These are phyloP conservation scores for Automeris io DNA, from an alignment of 2,888 invertebrate species.

Conservation along the genomic window DNA sequence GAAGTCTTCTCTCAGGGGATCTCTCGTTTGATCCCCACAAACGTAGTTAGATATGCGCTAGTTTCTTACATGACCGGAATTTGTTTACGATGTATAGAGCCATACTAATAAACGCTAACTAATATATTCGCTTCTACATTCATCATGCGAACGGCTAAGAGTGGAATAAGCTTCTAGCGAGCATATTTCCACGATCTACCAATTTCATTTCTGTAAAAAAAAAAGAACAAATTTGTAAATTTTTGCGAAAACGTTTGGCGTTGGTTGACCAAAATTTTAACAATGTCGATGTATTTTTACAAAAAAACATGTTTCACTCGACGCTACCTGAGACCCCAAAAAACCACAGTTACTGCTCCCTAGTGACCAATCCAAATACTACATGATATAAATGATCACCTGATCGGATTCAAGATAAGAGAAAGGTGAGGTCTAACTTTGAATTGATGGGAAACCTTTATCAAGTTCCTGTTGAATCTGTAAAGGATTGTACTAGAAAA, in stretches of 20 bases:
- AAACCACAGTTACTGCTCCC: constrained; percentile 49
- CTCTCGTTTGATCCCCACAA: constrained; percentile 45
- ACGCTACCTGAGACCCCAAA: constrained; percentile 21
- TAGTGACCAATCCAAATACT: constrained; percentile 37
- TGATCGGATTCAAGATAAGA: constrained; percentile 22
- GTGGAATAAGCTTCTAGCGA: too few species aligned
- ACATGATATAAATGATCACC: constrained; percentile 62
- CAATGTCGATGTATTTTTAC: too few species aligned
- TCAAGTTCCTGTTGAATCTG: constrained; percentile 55
- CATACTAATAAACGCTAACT: constrained; percentile 31
- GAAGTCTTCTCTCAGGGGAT: constrained; percentile 45
- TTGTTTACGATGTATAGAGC: constrained; percentile 16
- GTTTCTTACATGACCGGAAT: constrained; percentile 31
- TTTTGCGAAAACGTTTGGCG: too few species aligned
- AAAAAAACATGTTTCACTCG: constrained; percentile 32
- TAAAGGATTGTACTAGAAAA: constrained; percentile 17
- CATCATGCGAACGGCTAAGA: too few species aligned
- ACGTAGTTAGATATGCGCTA: constrained; percentile 49
- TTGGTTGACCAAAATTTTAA: too few species aligned
- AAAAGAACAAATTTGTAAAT: too few species aligned
- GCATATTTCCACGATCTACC: too few species aligned
- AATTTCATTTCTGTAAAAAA: too few species aligned
- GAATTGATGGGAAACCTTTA: constrained; percentile 29
- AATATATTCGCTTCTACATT: too few species aligned
- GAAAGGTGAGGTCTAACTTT: constrained; percentile 12